Conservation (phyloP, 1,140 invertebrate species). For the Conus betulinus region DNA sequence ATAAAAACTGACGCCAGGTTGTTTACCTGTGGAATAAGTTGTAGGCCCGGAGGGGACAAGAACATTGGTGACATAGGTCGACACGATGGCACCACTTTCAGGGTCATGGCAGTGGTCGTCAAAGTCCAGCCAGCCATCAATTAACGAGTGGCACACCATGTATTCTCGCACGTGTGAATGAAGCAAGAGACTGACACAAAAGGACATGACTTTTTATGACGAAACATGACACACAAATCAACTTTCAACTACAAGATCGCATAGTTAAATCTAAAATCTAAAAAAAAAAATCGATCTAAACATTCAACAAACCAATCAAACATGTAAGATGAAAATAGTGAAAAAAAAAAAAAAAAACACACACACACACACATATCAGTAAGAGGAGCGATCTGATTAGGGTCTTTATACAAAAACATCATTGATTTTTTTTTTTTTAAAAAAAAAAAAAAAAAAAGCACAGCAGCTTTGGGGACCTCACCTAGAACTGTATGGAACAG, state of each 20-base stretch:
- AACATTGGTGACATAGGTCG: conserved; percentile 1
- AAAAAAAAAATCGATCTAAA: neutral
- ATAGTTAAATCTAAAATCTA: neutral
- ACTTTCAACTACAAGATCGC: neutral
- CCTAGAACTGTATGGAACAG: no score
- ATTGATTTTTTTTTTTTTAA: neutral
- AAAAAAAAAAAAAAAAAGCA: no score
- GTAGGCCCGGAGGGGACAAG: neutral
- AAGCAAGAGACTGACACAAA: conserved; percentile 45
- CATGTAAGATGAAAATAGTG: no score
- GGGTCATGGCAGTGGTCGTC: neutral
- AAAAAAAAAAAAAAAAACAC: no score
- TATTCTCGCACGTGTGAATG: conserved; percentile 58
- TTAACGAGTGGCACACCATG: conserved; percentile 48
- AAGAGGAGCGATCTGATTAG: neutral
- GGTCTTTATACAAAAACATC: neutral
- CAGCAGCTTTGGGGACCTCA: no score
- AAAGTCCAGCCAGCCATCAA: conserved; percentile 1
- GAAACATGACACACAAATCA: neutral
- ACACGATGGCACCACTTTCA: neutral
- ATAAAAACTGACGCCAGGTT: no score
- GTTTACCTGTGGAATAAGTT: conserved; percentile 5
- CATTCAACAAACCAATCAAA: no score
- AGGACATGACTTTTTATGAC: neutral
- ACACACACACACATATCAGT: no score